Conservation (phyloP, 2,888 invertebrate species). For the Deilephila elpenor region DNA sequence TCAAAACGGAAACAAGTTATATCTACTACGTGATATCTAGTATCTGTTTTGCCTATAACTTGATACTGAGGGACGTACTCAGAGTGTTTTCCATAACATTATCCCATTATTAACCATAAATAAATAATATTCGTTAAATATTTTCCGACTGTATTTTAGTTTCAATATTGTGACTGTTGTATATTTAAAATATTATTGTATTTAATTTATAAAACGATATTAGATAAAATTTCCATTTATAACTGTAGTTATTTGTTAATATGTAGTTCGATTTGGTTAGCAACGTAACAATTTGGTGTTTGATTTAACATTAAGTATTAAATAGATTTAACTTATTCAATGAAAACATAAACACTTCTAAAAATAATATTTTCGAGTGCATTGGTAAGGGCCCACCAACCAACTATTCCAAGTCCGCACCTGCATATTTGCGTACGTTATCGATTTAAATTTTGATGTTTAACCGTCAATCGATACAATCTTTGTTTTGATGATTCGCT, state of each 20-base stretch:
- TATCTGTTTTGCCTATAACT: constrained; percentile 16
- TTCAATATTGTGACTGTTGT: too few species aligned
- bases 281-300: too few species aligned
- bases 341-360: background rate
- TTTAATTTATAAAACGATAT: background rate
- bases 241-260: background rate
- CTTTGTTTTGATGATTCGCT: constrained; percentile 71
- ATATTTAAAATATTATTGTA: background rate
- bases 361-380: background rate
- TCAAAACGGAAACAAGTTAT: constrained; percentile 36
- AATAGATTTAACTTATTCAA: background rate
- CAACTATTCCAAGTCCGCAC: background rate
- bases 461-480: constrained; percentile 54
- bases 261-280: background rate
- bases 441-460: constrained; percentile 60
- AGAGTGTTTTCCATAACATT: background rate
- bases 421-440: constrained; percentile 48
- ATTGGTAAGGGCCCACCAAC: background rate
- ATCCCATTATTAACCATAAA: too few species aligned
- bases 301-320: background rate
- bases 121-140: too few species aligned
- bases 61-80: background rate
- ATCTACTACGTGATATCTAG: constrained; percentile 32
- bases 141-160: too few species aligned
- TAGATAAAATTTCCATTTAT: too few species aligned